Percentiles rank a stretch among this genome's conserved stretches.
phyloP scores from a whole-genome alignment of 2,797 vertebrate genomes.

The Peromyscus attwateri region DNA sequence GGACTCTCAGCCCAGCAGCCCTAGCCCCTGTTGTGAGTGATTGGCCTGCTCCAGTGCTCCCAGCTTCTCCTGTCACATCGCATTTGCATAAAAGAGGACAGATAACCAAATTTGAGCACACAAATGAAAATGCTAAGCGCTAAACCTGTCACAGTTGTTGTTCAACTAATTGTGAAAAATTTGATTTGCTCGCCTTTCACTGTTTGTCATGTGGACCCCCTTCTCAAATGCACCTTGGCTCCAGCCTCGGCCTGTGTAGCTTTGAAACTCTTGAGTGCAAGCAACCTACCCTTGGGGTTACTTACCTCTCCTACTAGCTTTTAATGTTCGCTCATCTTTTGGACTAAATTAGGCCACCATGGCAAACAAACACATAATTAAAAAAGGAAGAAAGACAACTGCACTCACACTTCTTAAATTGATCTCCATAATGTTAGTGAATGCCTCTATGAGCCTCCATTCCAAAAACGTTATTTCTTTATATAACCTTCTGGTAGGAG shows the following conservation, averaged over 20 bases:
- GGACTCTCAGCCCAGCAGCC: constrained; percentile 88
- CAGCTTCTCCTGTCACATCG: constrained; percentile 93
- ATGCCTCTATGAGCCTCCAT: constrained; percentile 76
- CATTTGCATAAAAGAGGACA: constrained; percentile 95
- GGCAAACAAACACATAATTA: constrained; percentile 93
- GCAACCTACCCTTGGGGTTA: constrained; percentile 90
- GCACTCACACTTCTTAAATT: constrained; percentile 88
- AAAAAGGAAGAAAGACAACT: constrained; percentile 90
- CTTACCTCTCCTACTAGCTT: constrained; percentile 92
- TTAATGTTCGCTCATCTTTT: constrained; percentile 92
- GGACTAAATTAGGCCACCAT: constrained; percentile 92
- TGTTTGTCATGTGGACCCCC: constrained; percentile 93
- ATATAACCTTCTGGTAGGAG: constrained; percentile 66
- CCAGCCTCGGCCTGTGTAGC: constrained; percentile 89
- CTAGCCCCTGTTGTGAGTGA: constrained; percentile 92
- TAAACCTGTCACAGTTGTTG: constrained; percentile 95
- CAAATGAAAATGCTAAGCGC: constrained; percentile 93
- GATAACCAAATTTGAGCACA: constrained; percentile 98
- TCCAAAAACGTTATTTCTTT: constrained; percentile 79
- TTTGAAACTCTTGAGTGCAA: constrained; percentile 90
- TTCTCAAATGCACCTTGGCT: constrained; percentile 88
- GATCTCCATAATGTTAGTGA: constrained; percentile 86
- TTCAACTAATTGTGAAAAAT: constrained; percentile 99
- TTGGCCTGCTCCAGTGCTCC: constrained; percentile 90
- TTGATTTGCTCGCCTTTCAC: constrained; percentile 94